Percentiles rank a stretch among this genome's conserved stretches.
These are phyloP conservation scores for Tholera decimalis DNA, from an alignment of 2,888 invertebrate genomes.

Conservation along the genomic window DNA sequence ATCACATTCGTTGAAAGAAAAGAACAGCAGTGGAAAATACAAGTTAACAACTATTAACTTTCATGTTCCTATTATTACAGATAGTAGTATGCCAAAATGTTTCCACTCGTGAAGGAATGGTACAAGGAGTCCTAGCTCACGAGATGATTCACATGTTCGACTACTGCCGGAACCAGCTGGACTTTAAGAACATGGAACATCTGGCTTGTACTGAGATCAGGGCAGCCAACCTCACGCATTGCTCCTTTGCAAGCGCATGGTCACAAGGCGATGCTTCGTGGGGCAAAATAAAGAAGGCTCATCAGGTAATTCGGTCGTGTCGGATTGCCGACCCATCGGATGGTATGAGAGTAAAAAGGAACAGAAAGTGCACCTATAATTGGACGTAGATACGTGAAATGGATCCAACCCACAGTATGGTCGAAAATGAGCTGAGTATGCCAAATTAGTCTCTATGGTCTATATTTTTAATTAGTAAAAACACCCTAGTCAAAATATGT, in stretches of 20 bases:
- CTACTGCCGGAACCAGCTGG: slow-evolving; percentile 96
- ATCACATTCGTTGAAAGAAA: not conserved
- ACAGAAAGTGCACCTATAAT: no score
- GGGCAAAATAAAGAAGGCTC: slow-evolving; percentile 94
- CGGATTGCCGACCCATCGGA: no score
- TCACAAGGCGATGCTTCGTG: slow-evolving; percentile 94
- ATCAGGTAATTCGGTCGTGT: slow-evolving; percentile 93
- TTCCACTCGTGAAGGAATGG: slow-evolving; percentile 92
- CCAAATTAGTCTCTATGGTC: no score
- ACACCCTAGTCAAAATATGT: no score
- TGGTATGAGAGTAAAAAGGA: no score
- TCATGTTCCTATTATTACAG: slow-evolving; percentile 81
- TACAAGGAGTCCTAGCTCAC: slow-evolving; percentile 96
- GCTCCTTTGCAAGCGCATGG: slow-evolving; percentile 96
- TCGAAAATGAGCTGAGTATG: no score
- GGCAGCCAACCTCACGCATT: slow-evolving; percentile 98
- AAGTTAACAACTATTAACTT: not conserved
- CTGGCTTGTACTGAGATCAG: slow-evolving; percentile 98
- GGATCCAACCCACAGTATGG: no score
- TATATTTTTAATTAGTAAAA: no score
- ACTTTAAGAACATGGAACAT: slow-evolving; percentile 97
- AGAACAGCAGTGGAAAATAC: no score
- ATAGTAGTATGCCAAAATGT: slow-evolving; percentile 98
- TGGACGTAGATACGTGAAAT: no score
- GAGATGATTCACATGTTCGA: slow-evolving; percentile 99